These are phyloP conservation scores for Moxostoma hubbsi DNA, from an alignment of 2,797 vertebrate genomes.

Conservation along the genomic window DNA sequence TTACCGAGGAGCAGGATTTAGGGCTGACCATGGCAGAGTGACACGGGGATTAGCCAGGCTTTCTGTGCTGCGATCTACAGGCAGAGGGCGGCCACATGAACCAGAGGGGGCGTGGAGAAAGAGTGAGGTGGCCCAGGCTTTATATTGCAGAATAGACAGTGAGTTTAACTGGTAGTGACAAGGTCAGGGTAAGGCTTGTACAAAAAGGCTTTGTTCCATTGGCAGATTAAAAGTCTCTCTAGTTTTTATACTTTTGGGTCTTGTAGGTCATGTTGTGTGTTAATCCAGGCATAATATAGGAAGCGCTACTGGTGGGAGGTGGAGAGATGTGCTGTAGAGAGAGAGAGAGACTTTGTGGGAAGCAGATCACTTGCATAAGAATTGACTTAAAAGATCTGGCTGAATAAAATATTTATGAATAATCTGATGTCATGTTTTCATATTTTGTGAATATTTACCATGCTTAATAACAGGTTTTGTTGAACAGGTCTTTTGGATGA, in stretches of 20 bases:
- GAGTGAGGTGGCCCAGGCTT: slow-evolving; percentile 71
- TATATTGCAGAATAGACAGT: slow-evolving; percentile 85
- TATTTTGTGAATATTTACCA: background rate
- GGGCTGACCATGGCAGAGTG: slow-evolving; percentile 80
- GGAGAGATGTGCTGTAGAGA: background rate
- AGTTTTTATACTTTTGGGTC: slow-evolving; percentile 95
- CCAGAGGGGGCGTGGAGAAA: slow-evolving; percentile 59
- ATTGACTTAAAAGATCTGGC: background rate
- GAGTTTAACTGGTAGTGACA: slow-evolving; percentile 95
- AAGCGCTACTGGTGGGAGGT: slow-evolving; percentile 71
- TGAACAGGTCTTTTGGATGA: background rate
- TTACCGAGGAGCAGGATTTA: slow-evolving; percentile 88
- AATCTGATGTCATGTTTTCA: background rate
- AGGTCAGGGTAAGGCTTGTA: slow-evolving; percentile 90
- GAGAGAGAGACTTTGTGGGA: background rate
- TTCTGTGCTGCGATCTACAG: slow-evolving; percentile 76
- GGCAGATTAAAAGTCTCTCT: slow-evolving; percentile 94
- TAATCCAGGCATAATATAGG: slow-evolving; percentile 83
- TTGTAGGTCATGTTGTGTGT: slow-evolving; percentile 91
- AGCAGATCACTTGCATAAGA: background rate
- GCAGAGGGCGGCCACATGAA: slow-evolving; percentile 65
- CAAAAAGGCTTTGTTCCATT: slow-evolving; percentile 90
- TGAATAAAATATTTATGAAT: slow-evolving; percentile 3
- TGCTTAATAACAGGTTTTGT: slow-evolving; percentile 12
- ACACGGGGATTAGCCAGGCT: slow-evolving; percentile 85